Base-by-base conservation (phyloP, 2,888 invertebrate genomes). In the Drosophila buzzatii region DNA sequence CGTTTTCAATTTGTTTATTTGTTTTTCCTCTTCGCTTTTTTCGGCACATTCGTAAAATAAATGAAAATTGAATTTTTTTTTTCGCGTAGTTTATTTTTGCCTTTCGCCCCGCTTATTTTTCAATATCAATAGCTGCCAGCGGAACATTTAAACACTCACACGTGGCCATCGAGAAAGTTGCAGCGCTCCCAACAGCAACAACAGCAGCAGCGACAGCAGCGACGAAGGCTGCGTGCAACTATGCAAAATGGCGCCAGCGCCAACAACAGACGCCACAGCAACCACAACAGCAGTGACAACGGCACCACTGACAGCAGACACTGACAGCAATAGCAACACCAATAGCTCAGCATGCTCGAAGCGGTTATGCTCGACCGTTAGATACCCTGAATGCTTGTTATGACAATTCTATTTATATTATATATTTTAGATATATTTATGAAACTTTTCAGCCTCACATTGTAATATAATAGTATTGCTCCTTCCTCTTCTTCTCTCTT, bases 171-270 rank as follows among this genome's bases (percentile, higher is more conserved):
- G 53, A 42, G 74, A 71, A 74, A 85, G 76, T 79, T 70, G 58
- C 39, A 61, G 39, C 61, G 31, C 31, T 51, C 64, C 42, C 64
- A 62, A 14, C 42, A 42, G 4, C 18, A 10, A 41, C n/a, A 53
- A 2, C 37, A 14, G 5, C 37, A 5, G 6, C 7, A 35, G 42
- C 59, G 70, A 44, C 61, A 62, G 9, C 7, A 41, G 42, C 59
- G 69, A 61, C 63, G 72, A 57, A 18, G 37, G 73, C 52, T 76
- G 70, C 86, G 87, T 85, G 86, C 82, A 84, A 70, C 81, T 79
- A 86, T 86, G 85, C 82, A 82, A 86, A 79, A 82, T 76, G 79
- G 73, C 70, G 64, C 27, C 51, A 71, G 65, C 68, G 71, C 64
- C 81, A 76, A 70, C 57, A 76, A 56, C 33, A 37, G 55, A 57